Base-by-base conservation (phyloP, 1,140 invertebrate genomes). In the Plectrocnemia conspersa region DNA sequence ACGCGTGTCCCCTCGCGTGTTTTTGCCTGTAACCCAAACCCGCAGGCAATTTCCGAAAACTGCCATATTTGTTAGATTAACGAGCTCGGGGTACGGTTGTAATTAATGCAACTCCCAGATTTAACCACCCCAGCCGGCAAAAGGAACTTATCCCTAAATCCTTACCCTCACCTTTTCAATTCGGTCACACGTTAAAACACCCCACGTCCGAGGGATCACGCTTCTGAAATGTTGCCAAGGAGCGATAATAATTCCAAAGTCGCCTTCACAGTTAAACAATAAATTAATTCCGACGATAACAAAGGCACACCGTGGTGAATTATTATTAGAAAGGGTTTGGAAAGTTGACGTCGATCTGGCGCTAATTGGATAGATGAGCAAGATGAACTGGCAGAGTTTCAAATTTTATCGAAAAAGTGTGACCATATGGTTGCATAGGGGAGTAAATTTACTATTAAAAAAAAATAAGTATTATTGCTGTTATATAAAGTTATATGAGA, bases 51-150 rank as follows among this genome's bases (percentile, higher is more conserved):
- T 60, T 60, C 58, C 58, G 54, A 60, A 60, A 60, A 60, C 48
- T 56, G 58, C 58, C 58, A 60, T 60, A 60, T 60, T 60, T 60
- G 58, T 60, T 60, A 60, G 58, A 60, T 60, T 60, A 60, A 60
- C 58, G 58, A 60, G 41, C 47, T 48, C 47, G 56, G 58, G 54
- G 54, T 60, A 56, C 41, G 52, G 54, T 38, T 47, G 50, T 60
- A 60, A 60, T 60, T 60, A 60, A 60, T 60, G 58, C 58, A 56
- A 44, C 52, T 53, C 54, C 53, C 29, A 41, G 58, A 55, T 48
- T 24, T 44, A 35, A 7, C 40, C 53, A 45, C 24, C 41, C 52
- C 35, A 16, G 10, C 46, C 13, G 33, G 18, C 18, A 21, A 44
- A 24, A 52, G 44, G 42, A 36, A 50, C 22, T 50, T 29, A 50